These are phyloP conservation scores for Centropristis striata DNA, from an alignment of 2,113 vertebrate species.

Conservation along the genomic window DNA sequence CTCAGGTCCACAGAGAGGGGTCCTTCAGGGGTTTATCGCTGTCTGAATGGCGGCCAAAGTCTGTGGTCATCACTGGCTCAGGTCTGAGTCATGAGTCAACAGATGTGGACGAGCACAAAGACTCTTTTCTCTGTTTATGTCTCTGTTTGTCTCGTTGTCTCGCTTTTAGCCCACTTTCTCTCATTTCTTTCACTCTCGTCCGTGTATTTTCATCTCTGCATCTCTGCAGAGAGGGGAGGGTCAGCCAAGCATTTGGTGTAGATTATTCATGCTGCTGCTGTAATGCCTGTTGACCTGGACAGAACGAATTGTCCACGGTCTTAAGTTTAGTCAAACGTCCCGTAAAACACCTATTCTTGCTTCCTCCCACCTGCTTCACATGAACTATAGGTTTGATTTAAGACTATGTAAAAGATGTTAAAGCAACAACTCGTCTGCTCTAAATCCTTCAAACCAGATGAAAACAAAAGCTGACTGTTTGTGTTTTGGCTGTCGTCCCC, in stretches of 20 bases:
- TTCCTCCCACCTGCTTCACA: neutral
- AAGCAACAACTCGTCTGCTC: no score
- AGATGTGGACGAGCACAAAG: conserved; percentile 46
- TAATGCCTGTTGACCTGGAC: neutral
- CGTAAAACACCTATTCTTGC: neutral
- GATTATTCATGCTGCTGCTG: neutral
- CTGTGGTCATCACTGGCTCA: conserved; percentile 34
- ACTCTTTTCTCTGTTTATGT: conserved; percentile 45
- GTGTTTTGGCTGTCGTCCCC: neutral
- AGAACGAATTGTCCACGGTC: neutral
- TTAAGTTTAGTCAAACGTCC: neutral
- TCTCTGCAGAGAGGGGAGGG: neutral
- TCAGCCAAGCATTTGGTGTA: conserved; percentile 46
- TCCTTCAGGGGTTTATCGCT: conserved; percentile 51
- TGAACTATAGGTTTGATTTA: neutral
- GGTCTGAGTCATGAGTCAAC: conserved; percentile 38
- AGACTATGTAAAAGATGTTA: no score
- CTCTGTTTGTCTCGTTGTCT: conserved; percentile 51
- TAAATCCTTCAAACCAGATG: neutral
- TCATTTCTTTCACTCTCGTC: neutral
- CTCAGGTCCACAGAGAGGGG: conserved; percentile 9
- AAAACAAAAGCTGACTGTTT: neutral
- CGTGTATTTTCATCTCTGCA: conserved; percentile 12
- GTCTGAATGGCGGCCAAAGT: conserved; percentile 36
- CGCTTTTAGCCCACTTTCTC: conserved; percentile 9